Evolutionary conservation across 1,140 invertebrate genomes (phyloP), one percentile per base, ranked within the genome.

Genomic region (Ganaspis sp.): DNA sequence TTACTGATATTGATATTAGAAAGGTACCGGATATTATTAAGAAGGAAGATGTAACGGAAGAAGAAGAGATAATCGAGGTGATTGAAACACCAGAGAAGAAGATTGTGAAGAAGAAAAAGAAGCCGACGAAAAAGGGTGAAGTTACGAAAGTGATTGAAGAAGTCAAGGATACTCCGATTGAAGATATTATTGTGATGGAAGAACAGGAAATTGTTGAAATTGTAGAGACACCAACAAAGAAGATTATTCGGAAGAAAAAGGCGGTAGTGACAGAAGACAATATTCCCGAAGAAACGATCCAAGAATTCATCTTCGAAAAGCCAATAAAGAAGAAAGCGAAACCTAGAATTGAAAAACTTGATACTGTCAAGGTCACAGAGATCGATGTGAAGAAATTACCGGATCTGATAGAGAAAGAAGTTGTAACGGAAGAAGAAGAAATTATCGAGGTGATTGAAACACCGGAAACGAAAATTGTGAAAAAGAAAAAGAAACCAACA

Each of bases 341-440:
- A n/a, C 54, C 54, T 4, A n/a, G 15, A 15, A 9, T 64, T 4
- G 54, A 64, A 26, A 11, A 64, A n/a, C 4, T 64, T 2, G 54
- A 64, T 15, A 15, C 23, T 5, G 23, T 26, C 9, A 29, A 64
- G 29, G 29, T 64, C 0, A 29, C 11, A 2, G 54, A 64, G 1
- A 29, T 64, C 1, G 26, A 64, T n/a, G 23, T 88, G 70, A 84
- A 87, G 54, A 85, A 85, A 69, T 37, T 69, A 29, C 76, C 80
- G 4, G 87, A 88, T 70, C 74, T 87, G 38, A 76, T 74, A 21
- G 72, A 85, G 58, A 89, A 88, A 12, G 78, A 88, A 87, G 76
- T 82, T 77, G 42, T 70, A 0, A 70, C 70, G 1, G 64, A 64
- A 42, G 64, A 74, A 9, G 73, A 74, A 75, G 74, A 70, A 26